Evolutionary conservation across 35 echinoderm and acorn worm genomes (phyloP).

Genomic region (Apostichopus parvimensis): DNA sequence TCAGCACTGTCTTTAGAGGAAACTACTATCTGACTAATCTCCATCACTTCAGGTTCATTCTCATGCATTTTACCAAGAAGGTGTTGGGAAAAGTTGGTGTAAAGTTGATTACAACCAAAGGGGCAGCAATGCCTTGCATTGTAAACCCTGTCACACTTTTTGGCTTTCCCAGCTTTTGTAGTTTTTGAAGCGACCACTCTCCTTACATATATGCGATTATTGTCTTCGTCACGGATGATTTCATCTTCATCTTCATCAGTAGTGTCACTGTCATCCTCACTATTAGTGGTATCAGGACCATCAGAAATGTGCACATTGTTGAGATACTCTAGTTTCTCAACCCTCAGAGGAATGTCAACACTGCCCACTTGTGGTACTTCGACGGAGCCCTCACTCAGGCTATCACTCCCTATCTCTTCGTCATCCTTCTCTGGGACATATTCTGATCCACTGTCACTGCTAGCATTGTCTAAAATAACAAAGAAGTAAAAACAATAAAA

Average conservation of each 20-base stretch:
- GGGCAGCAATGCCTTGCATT: slow-evolving; percentile 40
- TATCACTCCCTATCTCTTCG: too few relatives aligned
- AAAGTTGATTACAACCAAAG: slow-evolving; percentile 36
- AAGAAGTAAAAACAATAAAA: too few relatives aligned
- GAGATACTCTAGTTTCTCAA: background rate
- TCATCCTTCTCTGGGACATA: too few relatives aligned
- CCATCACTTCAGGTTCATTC: slow-evolving; percentile 39
- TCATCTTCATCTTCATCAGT: slow-evolving; percentile 12
- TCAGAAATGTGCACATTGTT: background rate
- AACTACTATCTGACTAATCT: slow-evolving; percentile 18
- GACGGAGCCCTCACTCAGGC: too few relatives aligned
- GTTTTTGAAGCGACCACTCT: background rate
- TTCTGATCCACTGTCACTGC: too few relatives aligned
- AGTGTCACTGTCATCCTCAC: background rate
- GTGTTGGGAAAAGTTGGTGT: slow-evolving; percentile 54
- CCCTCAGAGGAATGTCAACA: too few relatives aligned
- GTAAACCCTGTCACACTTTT: slow-evolving; percentile 43
- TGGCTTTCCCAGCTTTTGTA: slow-evolving; percentile 8
- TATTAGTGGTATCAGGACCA: background rate
- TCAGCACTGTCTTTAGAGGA: background rate
- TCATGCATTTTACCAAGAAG: slow-evolving; percentile 44
- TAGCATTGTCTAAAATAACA: too few relatives aligned
- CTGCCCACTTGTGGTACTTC: too few relatives aligned
- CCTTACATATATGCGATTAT: background rate
- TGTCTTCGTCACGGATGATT: background rate